A percentile compares a stretch with the other conserved stretches of the same genome.
phyloP scores from a whole-genome alignment of 2,797 vertebrate species.

The Falco peregrinus region DNA sequence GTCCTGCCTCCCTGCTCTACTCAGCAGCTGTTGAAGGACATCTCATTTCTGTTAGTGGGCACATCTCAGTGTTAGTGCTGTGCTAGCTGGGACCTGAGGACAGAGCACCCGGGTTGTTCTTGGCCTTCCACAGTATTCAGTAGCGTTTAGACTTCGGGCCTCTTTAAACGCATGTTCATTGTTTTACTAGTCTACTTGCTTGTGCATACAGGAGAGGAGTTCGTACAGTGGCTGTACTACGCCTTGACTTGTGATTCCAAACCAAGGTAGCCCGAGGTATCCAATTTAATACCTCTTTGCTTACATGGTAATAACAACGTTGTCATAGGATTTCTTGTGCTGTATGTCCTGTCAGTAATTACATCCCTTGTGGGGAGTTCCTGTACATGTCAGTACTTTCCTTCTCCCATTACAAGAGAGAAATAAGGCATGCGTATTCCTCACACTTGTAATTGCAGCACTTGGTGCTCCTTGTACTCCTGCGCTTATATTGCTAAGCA shows the following conservation, averaged over 20 bases:
- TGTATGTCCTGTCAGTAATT: slow-evolving; percentile 45
- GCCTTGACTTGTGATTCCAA: slow-evolving; percentile 61
- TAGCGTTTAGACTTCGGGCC: background rate
- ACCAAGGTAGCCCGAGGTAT: slow-evolving; percentile 44
- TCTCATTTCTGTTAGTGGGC: background rate
- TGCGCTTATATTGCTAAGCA: slow-evolving; percentile 48
- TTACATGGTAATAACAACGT: background rate
- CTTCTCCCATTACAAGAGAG: slow-evolving; percentile 62
- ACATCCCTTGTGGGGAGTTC: slow-evolving; percentile 35
- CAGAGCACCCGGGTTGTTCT: background rate
- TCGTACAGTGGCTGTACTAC: slow-evolving; percentile 35
- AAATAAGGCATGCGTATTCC: slow-evolving; percentile 59
- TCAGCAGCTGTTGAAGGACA: background rate
- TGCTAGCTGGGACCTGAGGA: background rate
- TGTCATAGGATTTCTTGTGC: slow-evolving; percentile 44
- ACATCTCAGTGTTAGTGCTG: background rate
- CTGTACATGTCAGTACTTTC: slow-evolving; percentile 2
- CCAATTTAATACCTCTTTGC: slow-evolving; percentile 43
- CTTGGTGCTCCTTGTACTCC: slow-evolving; percentile 35
- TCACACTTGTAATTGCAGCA: slow-evolving; percentile 50
- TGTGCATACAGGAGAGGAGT: slow-evolving; percentile 52
- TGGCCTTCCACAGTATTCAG: background rate
- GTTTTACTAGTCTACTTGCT: slow-evolving; percentile 49
- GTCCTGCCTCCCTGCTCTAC: background rate
- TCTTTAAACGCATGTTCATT: background rate